Evolutionary conservation across 2,113 vertebrate genomes (phyloP), one percentile per base, ranked within the genome.

Genomic region (Amia ocellicauda): DNA sequence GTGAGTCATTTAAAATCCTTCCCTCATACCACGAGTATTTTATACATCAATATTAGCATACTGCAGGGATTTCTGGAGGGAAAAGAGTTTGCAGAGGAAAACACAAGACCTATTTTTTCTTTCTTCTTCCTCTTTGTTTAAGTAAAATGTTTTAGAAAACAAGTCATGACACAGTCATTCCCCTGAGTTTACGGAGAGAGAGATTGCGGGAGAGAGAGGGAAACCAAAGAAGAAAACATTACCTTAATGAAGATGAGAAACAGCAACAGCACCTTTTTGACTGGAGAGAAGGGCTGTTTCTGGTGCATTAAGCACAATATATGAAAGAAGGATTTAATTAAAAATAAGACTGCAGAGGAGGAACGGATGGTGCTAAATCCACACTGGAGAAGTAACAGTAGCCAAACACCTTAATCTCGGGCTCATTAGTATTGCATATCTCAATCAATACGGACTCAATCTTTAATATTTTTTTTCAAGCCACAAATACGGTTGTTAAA

Each of bases 401-500:
- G n/a, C n/a, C n/a, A n/a, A n/a, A n/a, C n/a, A 85, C 73, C 72
- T 80, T 88, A 81, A 84, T 82, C 80, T 85, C 82, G 84, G 76
- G 87, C 82, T 89, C 82, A 86, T 91, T 86, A 86, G 83, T 87
- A 79, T 83, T 79, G 73, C 78, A 73, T 85, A 83, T 86, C 81
- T 87, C 85, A 88, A 86, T 90, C 88, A 89, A 88, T 89, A 86
- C 86, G 75, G 86, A 87, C 86, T 88, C 81, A 82, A 81, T 86
- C 74, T 80, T 77, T 88, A 89, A 90, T 84, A 86, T 79, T 90
- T 89, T 89, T n/a, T n/a, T n/a, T n/a, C n/a, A n/a, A n/a, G n/a
- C 77, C 79, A 66, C 82, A 90, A 88, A 90, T 89, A 90, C 87
- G 85, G 87, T 87, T 85, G 81, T 85, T 91, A 84, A 91, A 90